Percentiles rank a stretch among this genome's conserved stretches.
These are phyloP conservation scores for Amblyjoppa proteus DNA, from an alignment of 2,888 invertebrate species.

Conservation along the genomic window DNA sequence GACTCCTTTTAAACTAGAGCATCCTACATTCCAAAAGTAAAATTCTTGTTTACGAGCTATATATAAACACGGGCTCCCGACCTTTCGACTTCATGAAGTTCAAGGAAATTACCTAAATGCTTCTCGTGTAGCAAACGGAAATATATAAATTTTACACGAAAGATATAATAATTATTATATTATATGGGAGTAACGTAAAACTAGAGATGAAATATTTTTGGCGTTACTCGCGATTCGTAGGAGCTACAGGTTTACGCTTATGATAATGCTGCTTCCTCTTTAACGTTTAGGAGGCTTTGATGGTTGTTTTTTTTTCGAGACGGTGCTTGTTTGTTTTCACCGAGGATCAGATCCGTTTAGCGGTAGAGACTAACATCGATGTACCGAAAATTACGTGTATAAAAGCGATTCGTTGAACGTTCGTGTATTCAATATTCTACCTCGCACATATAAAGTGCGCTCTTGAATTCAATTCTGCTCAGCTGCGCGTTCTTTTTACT, in stretches of 20 bases:
- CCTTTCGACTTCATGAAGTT: slow-evolving; percentile 38
- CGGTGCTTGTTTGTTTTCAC: slow-evolving; percentile 61
- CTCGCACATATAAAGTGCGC: background rate
- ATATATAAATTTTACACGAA: slow-evolving; percentile 63
- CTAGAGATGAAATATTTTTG: slow-evolving; percentile 58
- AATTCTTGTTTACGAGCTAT: slow-evolving; percentile 72
- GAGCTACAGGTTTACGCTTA: slow-evolving; percentile 64
- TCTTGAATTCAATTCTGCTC: background rate
- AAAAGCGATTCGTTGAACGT: slow-evolving; percentile 72
- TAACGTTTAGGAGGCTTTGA: slow-evolving; percentile 57
- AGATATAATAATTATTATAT: slow-evolving; percentile 36
- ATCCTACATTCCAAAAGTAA: slow-evolving; percentile 82
- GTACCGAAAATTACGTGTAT: slow-evolving; percentile 77
- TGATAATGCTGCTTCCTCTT: slow-evolving; percentile 66
- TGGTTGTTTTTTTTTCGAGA: slow-evolving; percentile 65
- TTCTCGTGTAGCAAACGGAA: slow-evolving; percentile 48
- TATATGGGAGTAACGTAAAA: slow-evolving; percentile 47
- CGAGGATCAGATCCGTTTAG: slow-evolving; percentile 61
- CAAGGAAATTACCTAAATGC: slow-evolving; percentile 43
- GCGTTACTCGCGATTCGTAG: slow-evolving; percentile 52
- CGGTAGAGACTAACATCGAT: slow-evolving; percentile 72
- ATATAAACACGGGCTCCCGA: slow-evolving; percentile 57
- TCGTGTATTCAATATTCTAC: slow-evolving; percentile 46
- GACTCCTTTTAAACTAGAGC: slow-evolving; percentile 75
- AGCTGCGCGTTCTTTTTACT: no score